These are phyloP conservation scores for Globicephala melas DNA, from an alignment of 2,113 vertebrate species.

Conservation along the genomic window DNA sequence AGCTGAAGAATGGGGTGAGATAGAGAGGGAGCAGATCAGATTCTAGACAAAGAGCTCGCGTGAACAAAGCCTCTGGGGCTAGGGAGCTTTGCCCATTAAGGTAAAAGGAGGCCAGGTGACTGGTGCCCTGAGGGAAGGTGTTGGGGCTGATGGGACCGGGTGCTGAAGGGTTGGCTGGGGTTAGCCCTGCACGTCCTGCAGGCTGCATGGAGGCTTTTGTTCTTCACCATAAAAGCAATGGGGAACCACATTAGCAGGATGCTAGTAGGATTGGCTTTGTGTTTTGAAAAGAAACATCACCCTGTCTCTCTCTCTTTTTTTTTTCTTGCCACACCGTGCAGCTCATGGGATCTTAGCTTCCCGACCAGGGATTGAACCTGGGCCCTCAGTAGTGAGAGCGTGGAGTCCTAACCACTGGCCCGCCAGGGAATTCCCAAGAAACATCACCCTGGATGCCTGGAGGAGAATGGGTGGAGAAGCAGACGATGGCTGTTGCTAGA, in stretches of 20 bases:
- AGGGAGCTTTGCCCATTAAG: background rate
- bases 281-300: constrained; percentile 4
- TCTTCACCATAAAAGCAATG: background rate
- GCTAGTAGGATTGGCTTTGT: background rate
- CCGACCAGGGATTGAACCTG: background rate
- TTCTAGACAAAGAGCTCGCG: background rate
- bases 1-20: background rate
- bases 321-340: too few relatives aligned
- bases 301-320: background rate
- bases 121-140: background rate
- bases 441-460: background rate
- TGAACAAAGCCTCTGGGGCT: background rate
- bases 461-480: background rate
- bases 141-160: accelerated
- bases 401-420: background rate
- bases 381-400: background rate
- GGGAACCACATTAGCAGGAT: background rate
- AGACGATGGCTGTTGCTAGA: background rate
- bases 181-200: too few relatives aligned
- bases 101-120: background rate
- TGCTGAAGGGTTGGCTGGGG: accelerated
- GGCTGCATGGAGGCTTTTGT: background rate
- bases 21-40: background rate
- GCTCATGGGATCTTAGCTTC: background rate
- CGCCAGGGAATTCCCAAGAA: background rate